Base-by-base conservation (phyloP, 2,113 vertebrate species). In the Siniperca knerii region DNA sequence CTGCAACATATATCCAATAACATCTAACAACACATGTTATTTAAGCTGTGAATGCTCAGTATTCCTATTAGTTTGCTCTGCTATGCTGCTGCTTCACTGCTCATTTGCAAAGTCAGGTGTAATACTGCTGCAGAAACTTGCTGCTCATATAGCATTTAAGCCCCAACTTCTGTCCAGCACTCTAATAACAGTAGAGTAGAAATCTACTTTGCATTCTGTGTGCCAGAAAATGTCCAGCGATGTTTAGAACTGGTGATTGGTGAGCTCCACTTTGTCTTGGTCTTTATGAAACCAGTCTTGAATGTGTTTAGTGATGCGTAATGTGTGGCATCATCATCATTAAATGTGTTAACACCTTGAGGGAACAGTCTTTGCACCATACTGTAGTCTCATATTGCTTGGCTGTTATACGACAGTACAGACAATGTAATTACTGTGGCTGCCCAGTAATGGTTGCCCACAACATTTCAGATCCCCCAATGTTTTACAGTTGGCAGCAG, bases 151-250 rank as follows among this genome's bases (percentile, higher is more conserved):
- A 55, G 9, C 61, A 44, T 60, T 55, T 44, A 18, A 68, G 37
- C 7, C 2, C 52, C 33, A 58, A 25, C 23, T 42, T 58, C 25
- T 8, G 10, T 82, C 13, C 37, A 55, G 46, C 68, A 21, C 50
- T 55, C 0, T 20, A 35, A 55, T 35, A 46, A 73, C 13, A 6
- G 21, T 23, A 23, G 18, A 64, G 55, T 42, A 44, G 10, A 25
- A 70, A 66, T 66, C 33, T n/a, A n/a, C 33, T 42, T 67, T 54
- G 8, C 55, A 68, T 44, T 54, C 8, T 82, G 42, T 75, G 3
- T 8, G 4, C 25, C 50, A 52, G 35, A 52, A 67, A 52, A 52
- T 54, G 20, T 48, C n/a, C 21, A 61, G 18, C 5, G 0, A 50
- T 33, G 11, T 68, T 33, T 21, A 18, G 42, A 68, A 60, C 10